Percentiles rank a stretch among this genome's conserved stretches.
These are phyloP conservation scores for Drepanosiphum platanoidis DNA, from an alignment of 2,888 invertebrate species.

Conservation along the genomic window DNA sequence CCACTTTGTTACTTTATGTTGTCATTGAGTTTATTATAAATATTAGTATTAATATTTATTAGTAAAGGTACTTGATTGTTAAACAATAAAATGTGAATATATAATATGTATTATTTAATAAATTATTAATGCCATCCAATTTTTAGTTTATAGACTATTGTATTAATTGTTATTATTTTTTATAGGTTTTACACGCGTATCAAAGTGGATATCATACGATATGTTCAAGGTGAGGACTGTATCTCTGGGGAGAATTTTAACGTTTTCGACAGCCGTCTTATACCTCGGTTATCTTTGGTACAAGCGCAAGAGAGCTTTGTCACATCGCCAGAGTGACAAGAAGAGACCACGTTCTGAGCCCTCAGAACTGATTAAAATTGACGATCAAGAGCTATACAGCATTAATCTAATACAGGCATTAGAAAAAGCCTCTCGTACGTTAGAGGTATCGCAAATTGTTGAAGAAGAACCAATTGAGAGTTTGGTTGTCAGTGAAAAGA, in stretches of 20 bases:
- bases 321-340: slow-evolving; percentile 66
- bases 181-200: slow-evolving; percentile 53
- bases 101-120: not conserved
- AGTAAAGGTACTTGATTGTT: not conserved
- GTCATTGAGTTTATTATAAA: not conserved
- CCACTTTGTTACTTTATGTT: not conserved
- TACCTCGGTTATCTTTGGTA: slow-evolving; percentile 84
- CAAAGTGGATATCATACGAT: slow-evolving; percentile 62
- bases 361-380: slow-evolving; percentile 50
- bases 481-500: slow-evolving; percentile 9
- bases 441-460: slow-evolving; percentile 21
- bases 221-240: slow-evolving; percentile 62
- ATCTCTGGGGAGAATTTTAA: slow-evolving; percentile 71
- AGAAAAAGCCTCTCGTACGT: slow-evolving; percentile 34
- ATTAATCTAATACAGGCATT: slow-evolving; percentile 44
- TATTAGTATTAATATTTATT: not conserved
- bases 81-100: not conserved
- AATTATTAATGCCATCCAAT: not conserved
- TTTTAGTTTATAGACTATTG: not conserved
- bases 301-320: slow-evolving; percentile 80
- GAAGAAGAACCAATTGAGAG: slow-evolving; percentile 27
- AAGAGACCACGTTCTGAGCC: slow-evolving; percentile 51
- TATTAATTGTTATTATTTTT: not conserved
- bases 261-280: slow-evolving; percentile 81
- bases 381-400: slow-evolving; percentile 49